A percentile compares a stretch with the other conserved stretches of the same genome.
phyloP scores from a whole-genome alignment of 2,797 vertebrate species.

The Menidia menidia region DNA sequence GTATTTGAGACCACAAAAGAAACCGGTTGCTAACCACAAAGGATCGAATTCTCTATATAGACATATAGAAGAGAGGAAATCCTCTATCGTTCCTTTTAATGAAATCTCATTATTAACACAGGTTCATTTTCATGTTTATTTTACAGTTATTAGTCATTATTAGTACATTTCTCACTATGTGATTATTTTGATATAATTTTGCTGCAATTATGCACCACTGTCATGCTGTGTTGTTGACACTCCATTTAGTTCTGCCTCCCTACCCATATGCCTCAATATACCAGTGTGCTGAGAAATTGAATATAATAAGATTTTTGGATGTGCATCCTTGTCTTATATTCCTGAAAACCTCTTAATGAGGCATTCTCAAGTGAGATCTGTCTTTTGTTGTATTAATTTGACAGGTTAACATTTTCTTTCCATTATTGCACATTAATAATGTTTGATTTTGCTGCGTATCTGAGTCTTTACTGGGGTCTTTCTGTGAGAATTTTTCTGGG shows the following conservation, averaged over 20 bases:
- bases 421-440: background rate
- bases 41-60: conserved; percentile 24
- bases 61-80: background rate
- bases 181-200: conserved; percentile 39
- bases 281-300: conserved; percentile 22
- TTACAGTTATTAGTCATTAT: conserved; percentile 42
- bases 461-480: no score
- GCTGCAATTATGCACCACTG: conserved; percentile 30
- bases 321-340: conserved; percentile 12
- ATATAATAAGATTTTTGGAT: conserved; percentile 48
- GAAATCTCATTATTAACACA: conserved; percentile 4
- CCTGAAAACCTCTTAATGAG: conserved; percentile 17
- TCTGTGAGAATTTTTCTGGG: no score
- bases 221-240: conserved; percentile 42
- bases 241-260: conserved; percentile 38
- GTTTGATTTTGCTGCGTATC: no score
- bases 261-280: conserved; percentile 25
- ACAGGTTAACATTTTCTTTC: conserved; percentile 21
- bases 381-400: conserved; percentile 29
- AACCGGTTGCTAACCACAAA: conserved; percentile 9
- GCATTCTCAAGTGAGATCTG: conserved; percentile 28
- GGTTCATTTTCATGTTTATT: conserved; percentile 40
- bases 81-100: conserved; percentile 22
- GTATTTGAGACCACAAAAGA: conserved; percentile 4
- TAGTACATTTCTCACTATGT: conserved; percentile 39